A percentile compares a stretch with the other conserved stretches of the same genome.
Conservation (phyloP, 23 tunicate species). For the Phallusia fumigata region DNA sequence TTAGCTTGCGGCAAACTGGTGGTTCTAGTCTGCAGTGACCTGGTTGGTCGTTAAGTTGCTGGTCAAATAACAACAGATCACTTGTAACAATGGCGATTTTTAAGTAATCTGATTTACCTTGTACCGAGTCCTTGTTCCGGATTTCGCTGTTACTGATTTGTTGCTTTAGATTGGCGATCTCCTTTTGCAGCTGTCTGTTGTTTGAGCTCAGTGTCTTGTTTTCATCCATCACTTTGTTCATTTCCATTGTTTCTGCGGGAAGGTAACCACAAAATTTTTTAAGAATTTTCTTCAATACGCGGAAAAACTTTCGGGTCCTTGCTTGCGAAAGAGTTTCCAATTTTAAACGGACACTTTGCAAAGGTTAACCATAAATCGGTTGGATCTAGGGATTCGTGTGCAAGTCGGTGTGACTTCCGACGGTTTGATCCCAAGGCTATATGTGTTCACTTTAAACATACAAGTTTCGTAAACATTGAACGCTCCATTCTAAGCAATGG, state of each 20-base stretch:
- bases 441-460: no score
- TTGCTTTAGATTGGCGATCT: conserved; percentile 71
- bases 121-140: conserved; percentile 27
- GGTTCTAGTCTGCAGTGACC: background rate
- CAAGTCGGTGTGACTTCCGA: no score
- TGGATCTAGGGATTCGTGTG: no score
- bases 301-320: no score
- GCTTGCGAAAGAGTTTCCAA: no score
- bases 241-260: conserved; percentile 50
- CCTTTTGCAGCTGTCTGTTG: conserved; percentile 68
- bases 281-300: no score
- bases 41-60: background rate
- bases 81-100: background rate
- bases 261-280: background rate
- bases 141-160: conserved; percentile 56
- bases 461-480: no score
- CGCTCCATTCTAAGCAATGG: no score
- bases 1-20: background rate
- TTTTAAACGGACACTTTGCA: no score
- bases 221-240: conserved; percentile 62
- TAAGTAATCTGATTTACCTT: conserved; percentile 31
- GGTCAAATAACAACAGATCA: background rate
- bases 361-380: no score
- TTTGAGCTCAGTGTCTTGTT: conserved; percentile 37
- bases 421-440: no score